Conservation (phyloP, 2,888 invertebrate genomes). For the Alviniconcha strummeri region DNA sequence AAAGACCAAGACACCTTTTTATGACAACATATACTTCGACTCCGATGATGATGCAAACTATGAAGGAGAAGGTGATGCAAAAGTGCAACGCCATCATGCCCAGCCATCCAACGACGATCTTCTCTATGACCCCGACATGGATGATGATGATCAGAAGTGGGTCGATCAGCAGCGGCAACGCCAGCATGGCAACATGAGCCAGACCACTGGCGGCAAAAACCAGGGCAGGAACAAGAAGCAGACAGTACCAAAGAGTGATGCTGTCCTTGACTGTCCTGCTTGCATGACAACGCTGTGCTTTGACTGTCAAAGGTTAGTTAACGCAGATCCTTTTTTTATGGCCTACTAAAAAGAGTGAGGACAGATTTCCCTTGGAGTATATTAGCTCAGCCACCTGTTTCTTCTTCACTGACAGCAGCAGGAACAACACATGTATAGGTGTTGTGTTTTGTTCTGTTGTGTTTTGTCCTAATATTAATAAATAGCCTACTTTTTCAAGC, state of each 20-base stretch:
- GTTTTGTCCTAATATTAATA: too few species aligned
- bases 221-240: constrained; percentile 40
- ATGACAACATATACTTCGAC: constrained; percentile 69
- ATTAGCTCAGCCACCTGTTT: too few species aligned
- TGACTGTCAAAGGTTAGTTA: constrained; percentile 77
- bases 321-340: too few species aligned
- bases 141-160: constrained; percentile 77
- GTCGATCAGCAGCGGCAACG: constrained; percentile 73
- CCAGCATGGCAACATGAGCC: constrained; percentile 53
- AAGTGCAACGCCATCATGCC: constrained; percentile 35
- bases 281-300: constrained; percentile 78
- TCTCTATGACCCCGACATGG: constrained; percentile 77
- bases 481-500: too few species aligned
- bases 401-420: too few species aligned
- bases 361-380: too few species aligned
- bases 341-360: too few species aligned
- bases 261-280: constrained; percentile 78
- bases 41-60: constrained; percentile 68
- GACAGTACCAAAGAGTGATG: constrained; percentile 75
- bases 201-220: constrained; percentile 11
- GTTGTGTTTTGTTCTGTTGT: too few species aligned
- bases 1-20: constrained; percentile 36
- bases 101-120: constrained; percentile 72
- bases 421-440: too few species aligned
- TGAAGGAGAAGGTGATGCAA: constrained; percentile 39